A percentile compares a stretch with the other conserved stretches of the same genome.
phyloP scores from a whole-genome alignment of 2,113 vertebrate genomes.

The Gavialis gangeticus region DNA sequence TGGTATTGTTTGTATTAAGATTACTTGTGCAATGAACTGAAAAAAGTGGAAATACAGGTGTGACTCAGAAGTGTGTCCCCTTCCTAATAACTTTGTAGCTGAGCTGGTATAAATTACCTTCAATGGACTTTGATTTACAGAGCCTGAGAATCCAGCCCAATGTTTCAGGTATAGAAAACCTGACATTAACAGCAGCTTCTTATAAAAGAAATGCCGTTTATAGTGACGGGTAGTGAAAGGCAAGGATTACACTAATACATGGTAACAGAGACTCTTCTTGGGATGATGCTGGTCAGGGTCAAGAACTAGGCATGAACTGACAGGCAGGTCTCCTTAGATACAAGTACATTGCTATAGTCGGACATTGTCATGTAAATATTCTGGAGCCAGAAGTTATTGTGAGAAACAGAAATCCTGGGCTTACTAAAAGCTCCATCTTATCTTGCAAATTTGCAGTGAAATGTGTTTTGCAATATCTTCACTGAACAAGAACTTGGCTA shows the following conservation, averaged over 20 bases:
- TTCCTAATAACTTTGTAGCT: neutral
- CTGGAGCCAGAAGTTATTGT: accelerated
- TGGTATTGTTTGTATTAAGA: neutral
- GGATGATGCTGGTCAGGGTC: neutral
- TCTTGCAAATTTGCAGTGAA: neutral
- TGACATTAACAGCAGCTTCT: neutral
- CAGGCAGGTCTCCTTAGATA: neutral
- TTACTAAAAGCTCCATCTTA: neutral
- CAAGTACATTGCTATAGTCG: neutral
- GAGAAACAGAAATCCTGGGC: neutral
- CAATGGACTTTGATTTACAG: neutral
- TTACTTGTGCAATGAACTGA: neutral
- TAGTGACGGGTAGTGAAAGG: neutral
- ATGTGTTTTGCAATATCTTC: neutral
- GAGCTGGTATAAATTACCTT: accelerated
- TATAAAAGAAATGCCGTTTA: neutral
- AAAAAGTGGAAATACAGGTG: neutral
- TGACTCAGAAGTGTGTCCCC: too few relatives aligned
- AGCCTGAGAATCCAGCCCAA: neutral
- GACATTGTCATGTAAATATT: neutral
- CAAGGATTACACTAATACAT: accelerated
- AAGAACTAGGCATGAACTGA: neutral
- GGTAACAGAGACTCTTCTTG: too few relatives aligned
- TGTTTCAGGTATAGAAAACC: accelerated
- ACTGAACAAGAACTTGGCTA: neutral